Conservation (phyloP, 2,888 invertebrate species). For the Caenorhabditis parvicauda region DNA sequence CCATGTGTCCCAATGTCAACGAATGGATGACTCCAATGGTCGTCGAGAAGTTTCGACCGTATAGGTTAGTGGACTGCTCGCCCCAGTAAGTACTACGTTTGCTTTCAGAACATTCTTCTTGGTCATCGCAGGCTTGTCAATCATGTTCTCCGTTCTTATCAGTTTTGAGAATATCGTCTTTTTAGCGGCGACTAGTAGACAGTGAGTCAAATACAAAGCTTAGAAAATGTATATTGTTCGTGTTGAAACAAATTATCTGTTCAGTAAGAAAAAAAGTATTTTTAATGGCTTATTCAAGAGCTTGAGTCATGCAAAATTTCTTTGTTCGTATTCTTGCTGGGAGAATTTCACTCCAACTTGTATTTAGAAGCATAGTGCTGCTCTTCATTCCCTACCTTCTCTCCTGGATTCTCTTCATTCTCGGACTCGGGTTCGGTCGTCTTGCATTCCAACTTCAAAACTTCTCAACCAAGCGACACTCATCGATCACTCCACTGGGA, state of each 20-base stretch:
- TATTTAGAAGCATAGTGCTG: conserved; percentile 16
- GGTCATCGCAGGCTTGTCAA: conserved; percentile 12
- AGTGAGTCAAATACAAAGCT: conserved; percentile 7
- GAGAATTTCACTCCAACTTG: no score
- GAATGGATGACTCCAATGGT: conserved; percentile 25
- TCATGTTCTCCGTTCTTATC: conserved; percentile 21
- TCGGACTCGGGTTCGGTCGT: conserved; percentile 21
- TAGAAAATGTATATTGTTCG: no score
- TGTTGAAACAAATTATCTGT: no score
- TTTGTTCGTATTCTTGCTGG: no score
- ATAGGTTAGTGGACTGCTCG: conserved; percentile 14
- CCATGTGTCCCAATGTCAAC: conserved; percentile 16
- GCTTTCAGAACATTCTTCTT: conserved; percentile 17
- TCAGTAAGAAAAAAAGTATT: no score
- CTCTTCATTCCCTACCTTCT: conserved; percentile 26
- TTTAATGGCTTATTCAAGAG: not conserved
- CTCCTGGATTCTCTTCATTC: conserved; percentile 23
- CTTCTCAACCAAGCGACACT: conserved; percentile 2
- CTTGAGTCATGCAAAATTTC: not conserved
- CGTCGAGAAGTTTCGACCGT: conserved; percentile 21
- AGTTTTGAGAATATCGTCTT: conserved; percentile 25
- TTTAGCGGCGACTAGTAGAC: conserved; percentile 20
- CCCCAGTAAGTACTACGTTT: not conserved
- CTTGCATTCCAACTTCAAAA: conserved; percentile 21
- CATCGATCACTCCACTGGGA: conserved; percentile 9